Evolutionary conservation across 1,140 invertebrate genomes (phyloP).

Genomic region (Pseudomyrmex sp.): DNA sequence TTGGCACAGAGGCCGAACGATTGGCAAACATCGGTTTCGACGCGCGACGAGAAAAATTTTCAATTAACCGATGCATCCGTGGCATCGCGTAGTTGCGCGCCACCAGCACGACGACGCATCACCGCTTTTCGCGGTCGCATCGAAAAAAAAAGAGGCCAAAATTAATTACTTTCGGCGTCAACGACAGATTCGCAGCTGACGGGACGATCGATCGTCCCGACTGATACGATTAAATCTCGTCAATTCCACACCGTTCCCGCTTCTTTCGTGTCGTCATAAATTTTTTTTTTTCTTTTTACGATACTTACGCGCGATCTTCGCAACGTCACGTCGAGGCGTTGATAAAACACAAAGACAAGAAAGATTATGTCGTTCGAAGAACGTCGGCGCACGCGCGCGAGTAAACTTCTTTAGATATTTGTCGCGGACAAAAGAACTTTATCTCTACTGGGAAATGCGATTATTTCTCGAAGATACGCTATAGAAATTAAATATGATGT

Average conservation of each 20-base stretch:
- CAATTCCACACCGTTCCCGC: constrained; percentile 7
- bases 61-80: constrained; percentile 77
- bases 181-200: constrained; percentile 54
- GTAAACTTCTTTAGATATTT: constrained; percentile 40
- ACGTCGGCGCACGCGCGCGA: background rate
- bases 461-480: constrained; percentile 21
- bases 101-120: constrained; percentile 54
- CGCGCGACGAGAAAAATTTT: constrained; percentile 77
- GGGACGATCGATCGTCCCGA: constrained; percentile 62
- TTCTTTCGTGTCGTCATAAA: background rate
- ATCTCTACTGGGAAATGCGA: constrained; percentile 23
- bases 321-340: constrained; percentile 27
- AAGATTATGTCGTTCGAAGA: constrained; percentile 53
- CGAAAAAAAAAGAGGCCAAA: constrained; percentile 59
- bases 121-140: constrained; percentile 54
- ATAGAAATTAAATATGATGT: constrained; percentile 32
- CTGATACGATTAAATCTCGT: constrained; percentile 68
- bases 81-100: constrained; percentile 35
- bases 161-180: constrained; percentile 74
- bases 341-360: constrained; percentile 20
- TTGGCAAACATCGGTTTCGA: constrained; percentile 77
- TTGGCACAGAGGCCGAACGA: constrained; percentile 63
- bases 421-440: constrained; percentile 60
- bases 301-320: background rate
- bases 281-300: constrained; percentile 8